Percentiles rank a stretch among this genome's conserved stretches.
Conservation (phyloP, 1,140 invertebrate genomes). For the Drosophila bifasciata region DNA sequence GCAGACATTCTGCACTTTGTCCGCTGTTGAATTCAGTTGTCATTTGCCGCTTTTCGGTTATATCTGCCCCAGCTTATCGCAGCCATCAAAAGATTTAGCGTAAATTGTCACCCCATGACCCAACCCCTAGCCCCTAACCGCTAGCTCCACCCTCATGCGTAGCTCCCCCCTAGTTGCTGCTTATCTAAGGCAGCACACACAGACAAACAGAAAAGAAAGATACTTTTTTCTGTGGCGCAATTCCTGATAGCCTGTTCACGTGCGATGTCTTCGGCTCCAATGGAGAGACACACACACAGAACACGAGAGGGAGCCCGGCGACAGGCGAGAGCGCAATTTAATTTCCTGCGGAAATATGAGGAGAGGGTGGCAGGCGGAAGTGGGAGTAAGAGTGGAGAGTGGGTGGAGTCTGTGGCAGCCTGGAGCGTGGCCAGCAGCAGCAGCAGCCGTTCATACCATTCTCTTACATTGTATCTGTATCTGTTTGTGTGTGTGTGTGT, state of each 20-base stretch:
- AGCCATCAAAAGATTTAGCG: constrained; percentile 60
- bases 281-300: constrained; percentile 12
- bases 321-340: constrained; percentile 36
- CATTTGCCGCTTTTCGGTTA: constrained; percentile 33
- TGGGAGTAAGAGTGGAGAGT: not conserved
- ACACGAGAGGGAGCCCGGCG: constrained; percentile 6
- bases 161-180: not conserved
- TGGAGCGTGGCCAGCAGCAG: constrained; percentile 34
- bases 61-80: constrained; percentile 63
- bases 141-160: not conserved
- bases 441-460: constrained; percentile 2
- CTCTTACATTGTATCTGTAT: constrained; percentile 17
- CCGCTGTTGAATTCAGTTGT: constrained; percentile 46
- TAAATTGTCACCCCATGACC: constrained; percentile 51
- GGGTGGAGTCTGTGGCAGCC: constrained; percentile 42
- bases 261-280: constrained; percentile 47
- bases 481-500: constrained; percentile 23
- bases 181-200: constrained; percentile 1
- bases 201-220: constrained; percentile 27
- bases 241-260: constrained; percentile 63
- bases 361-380: constrained; percentile 9
- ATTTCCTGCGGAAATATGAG: constrained; percentile 33
- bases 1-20: constrained; percentile 32
- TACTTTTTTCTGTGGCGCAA: constrained; percentile 25
- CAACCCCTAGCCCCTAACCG: not conserved